Percentiles rank a stretch among this genome's conserved stretches.
Conservation (phyloP, 1,140 invertebrate genomes). For the Drosophila mojavensis region DNA sequence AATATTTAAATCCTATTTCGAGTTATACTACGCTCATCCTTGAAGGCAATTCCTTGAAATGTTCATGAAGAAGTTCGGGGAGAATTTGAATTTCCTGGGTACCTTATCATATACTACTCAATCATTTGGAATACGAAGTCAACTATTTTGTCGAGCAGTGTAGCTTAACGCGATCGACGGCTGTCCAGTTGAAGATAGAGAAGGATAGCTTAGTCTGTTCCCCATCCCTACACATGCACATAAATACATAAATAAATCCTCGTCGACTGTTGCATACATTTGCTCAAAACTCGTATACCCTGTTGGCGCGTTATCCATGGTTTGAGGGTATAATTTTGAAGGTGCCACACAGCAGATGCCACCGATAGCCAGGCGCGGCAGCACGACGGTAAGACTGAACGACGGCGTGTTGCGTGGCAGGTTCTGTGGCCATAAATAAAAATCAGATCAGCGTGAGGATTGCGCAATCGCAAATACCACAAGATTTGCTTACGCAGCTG, state of each 20-base stretch:
- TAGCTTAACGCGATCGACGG: too few relatives aligned
- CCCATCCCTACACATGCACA: background rate
- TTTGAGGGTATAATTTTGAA: constrained; percentile 14
- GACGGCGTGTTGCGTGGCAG: constrained; percentile 20
- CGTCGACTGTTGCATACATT: background rate
- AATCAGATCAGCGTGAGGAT: constrained; percentile 80
- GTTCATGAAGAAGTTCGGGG: too few relatives aligned
- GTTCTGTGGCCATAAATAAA: constrained; percentile 69
- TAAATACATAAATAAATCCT: background rate
- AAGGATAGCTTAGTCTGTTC: too few relatives aligned
- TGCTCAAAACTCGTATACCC: background rate
- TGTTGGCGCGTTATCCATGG: background rate
- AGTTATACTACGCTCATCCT: too few relatives aligned
- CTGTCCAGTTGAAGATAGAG: too few relatives aligned
- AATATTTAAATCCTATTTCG: too few relatives aligned
- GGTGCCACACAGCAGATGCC: constrained; percentile 21
- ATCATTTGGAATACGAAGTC: too few relatives aligned
- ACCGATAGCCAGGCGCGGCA: background rate
- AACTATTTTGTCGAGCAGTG: too few relatives aligned
- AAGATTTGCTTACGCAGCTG: constrained; percentile 49
- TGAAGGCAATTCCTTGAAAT: too few relatives aligned
- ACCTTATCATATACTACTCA: too few relatives aligned
- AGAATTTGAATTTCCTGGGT: too few relatives aligned
- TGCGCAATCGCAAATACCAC: constrained; percentile 57
- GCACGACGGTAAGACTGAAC: constrained; percentile 1